Base-by-base conservation (phyloP, 2,113 vertebrate genomes). In the Aspidoscelis tigris region DNA sequence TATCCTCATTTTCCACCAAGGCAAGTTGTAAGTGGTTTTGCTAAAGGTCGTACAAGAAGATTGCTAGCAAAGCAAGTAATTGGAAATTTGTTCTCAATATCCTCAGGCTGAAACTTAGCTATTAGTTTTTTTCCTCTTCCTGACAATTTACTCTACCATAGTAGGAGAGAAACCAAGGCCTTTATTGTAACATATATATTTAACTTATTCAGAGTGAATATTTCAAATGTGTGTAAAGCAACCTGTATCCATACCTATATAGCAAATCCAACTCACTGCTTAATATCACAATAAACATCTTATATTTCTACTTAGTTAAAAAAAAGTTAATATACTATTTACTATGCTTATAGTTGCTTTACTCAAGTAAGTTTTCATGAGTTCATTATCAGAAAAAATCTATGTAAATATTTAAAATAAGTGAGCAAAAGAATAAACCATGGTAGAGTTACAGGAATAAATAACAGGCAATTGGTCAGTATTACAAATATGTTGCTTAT, bases 21-120 rank as follows among this genome's bases (percentile, higher is more conserved):
- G 20, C 4, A 1, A 78, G 21, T 50, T 7, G 65, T 84, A 84
- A 84, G 77, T 84, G 69, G 69, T 74, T 79, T 79, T 79, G 76
- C 70, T 53, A 84, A 80, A 84, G 83, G 83, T 84, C 83, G 79
- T 79, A 65, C 76, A 65, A 66, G 69, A 84, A 84, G 83, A 84
- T 66, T 84, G 83, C 76, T 66, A 66, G 76, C 76, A 84, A 84
- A 74, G 58, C n/a, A 10, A 55, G 33, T 79, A 84, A 79, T 79
- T 84, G 77, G 76, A 84, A 84, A 79, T 84, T 79, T 84, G 83
- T 84, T 79, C 83, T 2, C 55, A 55, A 41, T 79, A 47, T 65
- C 83, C 83, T 58, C 69, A 66, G 77, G 76, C 83, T 79, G 76
- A 84, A 84, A 79, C 7, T 4, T 73, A 74, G 83, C 77, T 53